Evolutionary conservation across 2,113 vertebrate genomes (phyloP).

Genomic region (Empidonax alnorum): DNA sequence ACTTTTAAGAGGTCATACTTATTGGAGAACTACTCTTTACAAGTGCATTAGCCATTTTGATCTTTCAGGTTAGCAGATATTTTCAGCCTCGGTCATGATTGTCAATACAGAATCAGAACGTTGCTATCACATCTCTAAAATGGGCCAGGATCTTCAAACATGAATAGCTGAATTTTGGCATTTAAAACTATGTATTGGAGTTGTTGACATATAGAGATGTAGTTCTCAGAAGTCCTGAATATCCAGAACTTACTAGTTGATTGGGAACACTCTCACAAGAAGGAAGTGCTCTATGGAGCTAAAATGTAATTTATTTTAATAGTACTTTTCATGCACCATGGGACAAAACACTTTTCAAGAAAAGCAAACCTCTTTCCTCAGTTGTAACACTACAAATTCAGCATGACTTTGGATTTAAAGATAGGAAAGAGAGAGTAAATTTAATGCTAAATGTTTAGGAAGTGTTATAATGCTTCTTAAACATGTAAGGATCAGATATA

Average conservation of each 20-base stretch:
- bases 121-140: background rate
- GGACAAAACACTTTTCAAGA: conserved; percentile 27
- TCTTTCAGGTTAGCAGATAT: background rate
- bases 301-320: conserved; percentile 19
- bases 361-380: background rate
- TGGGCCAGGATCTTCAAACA: background rate
- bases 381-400: background rate
- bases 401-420: background rate
- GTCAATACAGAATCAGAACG: background rate
- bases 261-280: background rate
- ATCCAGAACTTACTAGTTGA: background rate
- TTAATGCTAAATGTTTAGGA: background rate
- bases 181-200: background rate
- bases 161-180: background rate
- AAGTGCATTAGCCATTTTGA: background rate
- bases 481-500: background rate
- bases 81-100: background rate
- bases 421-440: background rate
- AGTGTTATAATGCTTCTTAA: background rate
- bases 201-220: background rate
- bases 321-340: background rate
- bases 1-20: background rate
- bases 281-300: background rate
- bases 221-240: background rate
- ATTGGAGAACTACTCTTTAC: background rate